Percentiles rank a stretch among this genome's conserved stretches.
Conservation (phyloP, 2,113 vertebrate species). For the Fregetta grallaria region DNA sequence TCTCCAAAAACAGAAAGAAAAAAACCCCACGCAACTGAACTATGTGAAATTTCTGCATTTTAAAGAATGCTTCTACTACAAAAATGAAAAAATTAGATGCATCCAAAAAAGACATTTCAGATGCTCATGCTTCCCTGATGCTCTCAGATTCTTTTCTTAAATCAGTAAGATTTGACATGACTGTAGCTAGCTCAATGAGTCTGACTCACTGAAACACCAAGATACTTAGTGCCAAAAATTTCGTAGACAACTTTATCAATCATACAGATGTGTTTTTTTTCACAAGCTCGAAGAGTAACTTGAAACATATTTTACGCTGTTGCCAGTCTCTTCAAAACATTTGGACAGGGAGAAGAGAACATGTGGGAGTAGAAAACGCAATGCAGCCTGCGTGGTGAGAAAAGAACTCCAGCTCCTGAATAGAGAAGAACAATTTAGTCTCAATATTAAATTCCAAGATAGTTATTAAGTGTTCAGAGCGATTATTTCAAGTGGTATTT, state of each 20-base stretch:
- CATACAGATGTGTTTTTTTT: not conserved
- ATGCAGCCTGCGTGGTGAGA: not conserved
- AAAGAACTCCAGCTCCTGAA: not conserved
- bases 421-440: not conserved
- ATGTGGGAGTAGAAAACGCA: not conserved
- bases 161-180: not conserved
- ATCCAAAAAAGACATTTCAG: not conserved
- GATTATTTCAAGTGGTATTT: not conserved
- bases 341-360: not conserved
- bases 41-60: too few relatives aligned
- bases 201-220: not conserved
- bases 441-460: not conserved
- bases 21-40: fast-evolving
- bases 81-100: not conserved
- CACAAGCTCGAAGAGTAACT: not conserved
- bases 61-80: not conserved
- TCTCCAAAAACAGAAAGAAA: not conserved
- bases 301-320: not conserved
- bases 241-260: not conserved
- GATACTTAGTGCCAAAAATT: not conserved
- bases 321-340: not conserved
- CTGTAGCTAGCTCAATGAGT: not conserved
- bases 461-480: not conserved
- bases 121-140: fast-evolving
- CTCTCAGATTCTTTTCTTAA: not conserved